Percentiles rank a stretch among this genome's conserved stretches.
phyloP scores from a whole-genome alignment of 2,113 vertebrate species.

The Leucopsar rothschildi region DNA sequence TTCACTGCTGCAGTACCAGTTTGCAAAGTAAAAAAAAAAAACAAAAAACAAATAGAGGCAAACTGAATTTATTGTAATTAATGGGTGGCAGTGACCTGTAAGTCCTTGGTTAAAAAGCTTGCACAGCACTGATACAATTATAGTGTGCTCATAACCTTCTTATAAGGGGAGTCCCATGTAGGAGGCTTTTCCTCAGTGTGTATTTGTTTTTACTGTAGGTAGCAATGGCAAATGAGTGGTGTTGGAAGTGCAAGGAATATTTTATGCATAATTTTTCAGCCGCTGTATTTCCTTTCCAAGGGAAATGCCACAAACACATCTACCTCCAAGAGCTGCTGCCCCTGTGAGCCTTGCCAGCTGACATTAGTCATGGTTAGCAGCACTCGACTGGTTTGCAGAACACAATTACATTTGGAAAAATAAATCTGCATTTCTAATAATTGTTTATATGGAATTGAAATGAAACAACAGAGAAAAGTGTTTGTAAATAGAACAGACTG shows the following conservation, averaged over 20 bases:
- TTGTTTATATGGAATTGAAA: not conserved
- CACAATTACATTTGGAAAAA: slow-evolving; percentile 27
- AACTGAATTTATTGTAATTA: not conserved
- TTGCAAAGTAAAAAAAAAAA: not conserved
- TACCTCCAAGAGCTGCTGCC: not conserved
- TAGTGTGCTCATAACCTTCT: not conserved
- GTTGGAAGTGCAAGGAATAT: not conserved
- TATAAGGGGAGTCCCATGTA: not conserved
- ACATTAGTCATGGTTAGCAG: slow-evolving; percentile 32
- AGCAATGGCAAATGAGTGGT: not conserved
- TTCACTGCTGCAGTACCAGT: not conserved
- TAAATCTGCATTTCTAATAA: slow-evolving; percentile 48
- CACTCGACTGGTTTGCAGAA: not conserved
- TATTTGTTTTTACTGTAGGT: not conserved
- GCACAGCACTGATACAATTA: not conserved
- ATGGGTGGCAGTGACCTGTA: not conserved
- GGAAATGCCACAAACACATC: not conserved
- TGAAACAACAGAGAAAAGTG: not conserved
- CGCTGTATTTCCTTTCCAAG: not conserved
- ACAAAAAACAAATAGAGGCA: not conserved
- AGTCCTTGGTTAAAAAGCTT: not conserved
- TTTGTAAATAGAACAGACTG: not conserved
- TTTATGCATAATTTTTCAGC: not conserved
- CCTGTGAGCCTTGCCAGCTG: not conserved
- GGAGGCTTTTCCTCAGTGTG: not conserved